Evolutionary conservation across 2,113 vertebrate genomes (phyloP).

Genomic region (Oplegnathus fasciatus): DNA sequence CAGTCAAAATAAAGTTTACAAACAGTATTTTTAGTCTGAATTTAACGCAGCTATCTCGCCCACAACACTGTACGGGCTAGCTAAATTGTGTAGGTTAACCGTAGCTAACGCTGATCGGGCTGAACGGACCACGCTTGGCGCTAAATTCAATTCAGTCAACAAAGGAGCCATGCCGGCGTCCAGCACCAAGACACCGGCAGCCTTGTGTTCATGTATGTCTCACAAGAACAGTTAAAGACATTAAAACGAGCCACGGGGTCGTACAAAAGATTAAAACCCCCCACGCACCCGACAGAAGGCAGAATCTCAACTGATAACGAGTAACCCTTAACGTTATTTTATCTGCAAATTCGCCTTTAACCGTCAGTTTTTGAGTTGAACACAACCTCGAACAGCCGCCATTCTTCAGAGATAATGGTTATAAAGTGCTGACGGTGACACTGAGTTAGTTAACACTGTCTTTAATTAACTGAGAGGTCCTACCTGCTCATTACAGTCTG

Average conservation of each 20-base stretch:
- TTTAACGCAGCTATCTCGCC: too few species aligned
- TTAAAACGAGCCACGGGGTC: background rate
- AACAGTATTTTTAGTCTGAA: background rate
- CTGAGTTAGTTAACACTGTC: too few species aligned
- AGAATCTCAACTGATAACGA: background rate
- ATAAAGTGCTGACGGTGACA: rapidly evolving
- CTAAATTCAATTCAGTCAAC: constrained; percentile 55
- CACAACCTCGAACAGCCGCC: background rate
- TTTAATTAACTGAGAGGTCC: background rate
- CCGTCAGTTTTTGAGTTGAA: background rate
- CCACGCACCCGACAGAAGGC: background rate
- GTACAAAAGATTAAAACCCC: background rate
- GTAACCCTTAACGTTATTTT: background rate
- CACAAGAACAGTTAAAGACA: background rate
- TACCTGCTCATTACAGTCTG: constrained; percentile 35
- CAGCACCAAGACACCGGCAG: background rate
- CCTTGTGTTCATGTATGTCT: too few species aligned
- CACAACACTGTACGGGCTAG: background rate
- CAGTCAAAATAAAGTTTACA: background rate
- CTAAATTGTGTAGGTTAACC: background rate
- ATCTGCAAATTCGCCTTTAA: background rate
- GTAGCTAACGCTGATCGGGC: background rate
- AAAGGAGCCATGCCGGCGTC: constrained; percentile 16
- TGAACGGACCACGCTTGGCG: constrained; percentile 25
- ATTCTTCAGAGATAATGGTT: background rate